Percentiles rank a stretch among this genome's conserved stretches.
Conservation (phyloP, 2,888 invertebrate genomes). For the Mesodorylaimus sp. region DNA sequence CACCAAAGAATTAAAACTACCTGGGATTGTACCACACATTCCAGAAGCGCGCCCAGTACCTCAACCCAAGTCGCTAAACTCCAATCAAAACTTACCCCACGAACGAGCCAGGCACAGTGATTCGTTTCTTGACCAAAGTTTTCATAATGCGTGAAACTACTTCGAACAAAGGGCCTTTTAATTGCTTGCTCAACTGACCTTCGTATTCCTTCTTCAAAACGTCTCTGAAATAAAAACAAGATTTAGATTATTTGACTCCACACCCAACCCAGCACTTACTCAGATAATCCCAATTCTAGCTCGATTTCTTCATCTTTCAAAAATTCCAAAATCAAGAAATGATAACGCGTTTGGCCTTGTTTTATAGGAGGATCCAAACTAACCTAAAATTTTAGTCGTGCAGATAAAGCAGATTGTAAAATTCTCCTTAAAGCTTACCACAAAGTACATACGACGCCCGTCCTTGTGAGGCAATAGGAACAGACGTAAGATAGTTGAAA, state of each 20-base stretch:
- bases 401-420: neutral
- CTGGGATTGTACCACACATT: too few species aligned
- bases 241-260: neutral
- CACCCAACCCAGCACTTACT: conserved; percentile 43
- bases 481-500: conserved; percentile 78
- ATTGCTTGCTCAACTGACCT: conserved; percentile 59
- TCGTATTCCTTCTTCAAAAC: conserved; percentile 83
- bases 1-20: too few species aligned
- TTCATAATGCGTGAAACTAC: conserved; percentile 91
- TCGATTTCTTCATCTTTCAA: conserved; percentile 80
- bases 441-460: conserved; percentile 92
- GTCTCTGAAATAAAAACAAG: conserved; percentile 40
- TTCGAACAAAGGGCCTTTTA: conserved; percentile 81
- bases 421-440: conserved; percentile 41
- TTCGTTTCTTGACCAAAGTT: conserved; percentile 72
- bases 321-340: conserved; percentile 80
- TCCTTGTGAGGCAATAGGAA: conserved; percentile 92
- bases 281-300: conserved; percentile 70
- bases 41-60: too few species aligned
- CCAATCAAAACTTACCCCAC: conserved; percentile 47
- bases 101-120: conserved; percentile 82
- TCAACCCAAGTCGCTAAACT: too few species aligned
- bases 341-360: conserved; percentile 95
- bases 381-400: conserved; percentile 32
- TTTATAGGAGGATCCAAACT: conserved; percentile 96